These are phyloP conservation scores for Coluber constrictor DNA, from an alignment of 2,797 vertebrate species.

Conservation along the genomic window DNA sequence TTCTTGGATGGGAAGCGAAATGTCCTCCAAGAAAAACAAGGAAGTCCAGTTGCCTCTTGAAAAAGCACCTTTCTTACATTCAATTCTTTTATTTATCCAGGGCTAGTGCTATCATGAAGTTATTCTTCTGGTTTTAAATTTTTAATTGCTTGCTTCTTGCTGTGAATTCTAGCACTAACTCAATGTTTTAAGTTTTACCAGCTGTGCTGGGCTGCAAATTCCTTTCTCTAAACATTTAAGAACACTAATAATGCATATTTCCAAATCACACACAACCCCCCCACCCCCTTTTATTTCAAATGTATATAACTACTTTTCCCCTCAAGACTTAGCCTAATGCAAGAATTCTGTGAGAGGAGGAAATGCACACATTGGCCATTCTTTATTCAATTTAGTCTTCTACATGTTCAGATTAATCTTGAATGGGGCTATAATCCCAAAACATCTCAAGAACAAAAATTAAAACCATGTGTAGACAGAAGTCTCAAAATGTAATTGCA, in stretches of 20 bases:
- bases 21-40: neutral
- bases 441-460: neutral
- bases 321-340: neutral
- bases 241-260: neutral
- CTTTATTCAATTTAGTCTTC: neutral
- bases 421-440: neutral
- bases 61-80: neutral
- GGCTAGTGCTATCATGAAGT: neutral
- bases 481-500: neutral
- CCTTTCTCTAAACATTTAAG: neutral
- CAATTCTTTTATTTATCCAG: neutral
- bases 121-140: neutral
- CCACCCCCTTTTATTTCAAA: neutral
- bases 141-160: neutral
- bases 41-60: neutral
- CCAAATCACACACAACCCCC: neutral
- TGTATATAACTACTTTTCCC: neutral
- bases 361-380: neutral
- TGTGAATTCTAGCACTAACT: neutral
- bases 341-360: neutral
- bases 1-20: neutral
- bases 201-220: neutral
- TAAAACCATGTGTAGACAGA: neutral
- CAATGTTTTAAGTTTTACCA: neutral
- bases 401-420: neutral